Conservation (phyloP, 1,140 invertebrate genomes). For the Physella acuta region DNA sequence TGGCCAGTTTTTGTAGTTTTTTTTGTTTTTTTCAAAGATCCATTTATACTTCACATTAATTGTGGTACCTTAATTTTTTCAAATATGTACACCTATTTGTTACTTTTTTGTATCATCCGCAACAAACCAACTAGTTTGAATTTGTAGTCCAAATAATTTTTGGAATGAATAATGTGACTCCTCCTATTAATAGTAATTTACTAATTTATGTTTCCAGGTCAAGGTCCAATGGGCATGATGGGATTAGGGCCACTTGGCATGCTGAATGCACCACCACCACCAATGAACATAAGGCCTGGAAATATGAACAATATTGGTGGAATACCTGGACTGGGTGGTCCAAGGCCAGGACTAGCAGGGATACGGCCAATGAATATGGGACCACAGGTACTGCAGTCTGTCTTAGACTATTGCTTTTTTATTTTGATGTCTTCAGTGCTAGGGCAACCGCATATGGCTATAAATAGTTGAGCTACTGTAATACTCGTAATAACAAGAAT, state of each 20-base stretch:
- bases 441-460: background rate
- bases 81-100: background rate
- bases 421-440: background rate
- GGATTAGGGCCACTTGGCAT: background rate
- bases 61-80: background rate
- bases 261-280: conserved; percentile 9
- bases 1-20: background rate
- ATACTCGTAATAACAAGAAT: background rate
- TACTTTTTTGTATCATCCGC: background rate
- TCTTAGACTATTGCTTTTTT: background rate
- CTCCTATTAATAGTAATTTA: background rate
- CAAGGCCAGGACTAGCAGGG: background rate
- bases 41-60: background rate
- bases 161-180: background rate
- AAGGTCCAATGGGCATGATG: background rate
- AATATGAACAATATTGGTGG: background rate
- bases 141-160: background rate
- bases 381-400: conserved; percentile 2
- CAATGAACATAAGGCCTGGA: conserved; percentile 2
- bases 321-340: background rate
- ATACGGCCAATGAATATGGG: conserved; percentile 5
- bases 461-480: background rate
- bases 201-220: background rate
- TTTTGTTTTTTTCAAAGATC: background rate
- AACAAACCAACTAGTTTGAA: background rate